Evolutionary conservation across 2,888 invertebrate genomes (phyloP), one percentile per base, ranked within the genome.

Genomic region (Spisula solida): DNA sequence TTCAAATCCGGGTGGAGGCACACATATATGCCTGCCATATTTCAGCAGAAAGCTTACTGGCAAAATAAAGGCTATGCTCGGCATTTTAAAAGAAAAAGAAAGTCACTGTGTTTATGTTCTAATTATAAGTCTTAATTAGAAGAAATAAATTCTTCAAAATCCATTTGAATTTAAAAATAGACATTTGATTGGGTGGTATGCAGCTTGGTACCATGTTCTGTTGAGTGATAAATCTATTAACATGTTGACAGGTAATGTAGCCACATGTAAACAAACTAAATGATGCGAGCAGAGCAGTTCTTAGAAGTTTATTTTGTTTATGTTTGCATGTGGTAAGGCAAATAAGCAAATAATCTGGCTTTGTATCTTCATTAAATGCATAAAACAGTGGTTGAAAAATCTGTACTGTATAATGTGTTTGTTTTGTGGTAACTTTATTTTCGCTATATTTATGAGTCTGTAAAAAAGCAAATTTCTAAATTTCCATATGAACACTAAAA

Each of bases 201-300:
- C 31, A 31, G 16, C 0, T 34, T 34, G 31, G 18, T 20, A 6
- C 60, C 60, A 25, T 75, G 75, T 25, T 34, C 34, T 31, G 75
- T 2, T 31, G 5, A 18, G 14, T 75, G 75, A 75, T 75, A 75
- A 34, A 75, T 75, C 31, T 75, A 75, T 75, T 75, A 75, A 31
- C 2, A 70, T 70, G 31, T 29, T 70, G 70, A 70, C 70, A 70
- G 70, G 29, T 6, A 5, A 31, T 31, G 8, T 14, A 31, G 31
- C 29, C 16, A 29, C 31, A 75, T 5, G 34, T 75, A 75, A 75
- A 75, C 75, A 75, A 75, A 75, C 34, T 75, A 34, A 75, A 75
- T 75, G 16, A 34, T 18, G 75, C 75, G 4, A 34, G 29, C 31
- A 34, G 75, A 16, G 34, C 25, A 41, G 34, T 31, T 75, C 75